Conservation (phyloP, 2,797 vertebrate species). For the Myotis findleyi region DNA sequence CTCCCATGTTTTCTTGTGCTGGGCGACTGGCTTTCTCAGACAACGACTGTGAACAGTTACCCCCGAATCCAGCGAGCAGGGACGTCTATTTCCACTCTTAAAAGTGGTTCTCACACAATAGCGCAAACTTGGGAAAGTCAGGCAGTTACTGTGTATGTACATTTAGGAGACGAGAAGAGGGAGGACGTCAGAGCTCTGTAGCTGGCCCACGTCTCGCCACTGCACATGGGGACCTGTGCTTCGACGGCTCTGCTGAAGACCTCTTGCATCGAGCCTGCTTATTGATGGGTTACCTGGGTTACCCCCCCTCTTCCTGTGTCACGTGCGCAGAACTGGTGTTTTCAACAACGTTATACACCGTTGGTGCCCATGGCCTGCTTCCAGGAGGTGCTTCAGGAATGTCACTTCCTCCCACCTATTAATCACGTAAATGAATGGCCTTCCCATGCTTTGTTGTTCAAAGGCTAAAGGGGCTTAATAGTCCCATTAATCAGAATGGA, state of each 20-base stretch:
- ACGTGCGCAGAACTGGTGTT: background rate
- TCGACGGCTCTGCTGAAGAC: background rate
- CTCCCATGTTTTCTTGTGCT: background rate
- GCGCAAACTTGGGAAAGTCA: background rate
- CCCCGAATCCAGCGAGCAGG: background rate
- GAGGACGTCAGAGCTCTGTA: too few relatives aligned
- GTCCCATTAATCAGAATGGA: constrained; percentile 30
- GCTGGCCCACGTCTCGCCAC: background rate
- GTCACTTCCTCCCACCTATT: background rate
- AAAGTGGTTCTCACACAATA: background rate
- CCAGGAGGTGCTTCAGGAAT: background rate
- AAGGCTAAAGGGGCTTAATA: constrained; percentile 22
- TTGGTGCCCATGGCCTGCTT: background rate
- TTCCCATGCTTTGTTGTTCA: constrained; percentile 12
- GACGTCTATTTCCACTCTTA: background rate
- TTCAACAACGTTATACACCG: background rate
- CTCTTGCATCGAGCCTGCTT: background rate
- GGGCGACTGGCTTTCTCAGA: background rate
- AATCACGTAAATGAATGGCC: constrained; percentile 9
- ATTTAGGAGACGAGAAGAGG: background rate
- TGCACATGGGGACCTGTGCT: background rate
- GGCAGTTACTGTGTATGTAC: background rate
- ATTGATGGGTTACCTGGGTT: background rate
- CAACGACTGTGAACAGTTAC: background rate
- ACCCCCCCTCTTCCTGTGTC: too few relatives aligned